phyloP scores from a whole-genome alignment of 2,113 vertebrate genomes.

The Ophiodon elongatus region DNA sequence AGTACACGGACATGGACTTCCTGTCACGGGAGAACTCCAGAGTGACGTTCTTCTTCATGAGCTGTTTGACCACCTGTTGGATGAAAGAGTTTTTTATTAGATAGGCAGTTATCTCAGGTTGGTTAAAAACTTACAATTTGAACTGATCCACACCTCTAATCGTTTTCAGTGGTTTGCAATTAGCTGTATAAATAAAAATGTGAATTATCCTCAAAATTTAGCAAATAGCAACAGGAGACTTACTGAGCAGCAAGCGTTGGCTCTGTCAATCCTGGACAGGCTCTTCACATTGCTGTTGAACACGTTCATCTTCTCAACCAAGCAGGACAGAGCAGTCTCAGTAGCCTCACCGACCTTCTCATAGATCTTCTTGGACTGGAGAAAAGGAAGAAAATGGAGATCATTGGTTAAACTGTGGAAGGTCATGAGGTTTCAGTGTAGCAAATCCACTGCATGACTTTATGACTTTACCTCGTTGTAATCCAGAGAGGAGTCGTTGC shows the following conservation, averaged over 20 bases:
- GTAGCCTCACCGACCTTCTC: conserved; percentile 98
- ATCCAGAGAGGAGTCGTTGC: conserved; percentile 95
- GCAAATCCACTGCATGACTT: background rate
- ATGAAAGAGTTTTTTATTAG: background rate
- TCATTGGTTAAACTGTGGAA: background rate
- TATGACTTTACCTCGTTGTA: conserved; percentile 89
- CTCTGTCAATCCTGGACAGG: conserved; percentile 89
- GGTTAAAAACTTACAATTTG: background rate
- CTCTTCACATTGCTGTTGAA: conserved; percentile 88
- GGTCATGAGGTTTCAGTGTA: background rate
- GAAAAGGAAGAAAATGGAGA: background rate
- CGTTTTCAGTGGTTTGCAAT: background rate
- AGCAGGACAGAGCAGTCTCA: conserved; percentile 91
- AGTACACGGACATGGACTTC: conserved; percentile 96
- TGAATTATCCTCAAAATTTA: background rate
- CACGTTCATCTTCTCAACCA: conserved; percentile 98
- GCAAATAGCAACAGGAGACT: conserved; percentile 57
- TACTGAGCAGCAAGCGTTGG: conserved; percentile 92
- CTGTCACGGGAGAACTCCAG: conserved; percentile 96
- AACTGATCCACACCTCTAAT: background rate
- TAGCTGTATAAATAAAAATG: background rate
- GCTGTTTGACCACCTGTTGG: conserved; percentile 90
- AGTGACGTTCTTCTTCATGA: conserved; percentile 95
- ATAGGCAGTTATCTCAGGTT: background rate
- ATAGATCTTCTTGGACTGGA: conserved; percentile 90